phyloP scores from a whole-genome alignment of 2,888 invertebrate species.

The Patella depressa region DNA sequence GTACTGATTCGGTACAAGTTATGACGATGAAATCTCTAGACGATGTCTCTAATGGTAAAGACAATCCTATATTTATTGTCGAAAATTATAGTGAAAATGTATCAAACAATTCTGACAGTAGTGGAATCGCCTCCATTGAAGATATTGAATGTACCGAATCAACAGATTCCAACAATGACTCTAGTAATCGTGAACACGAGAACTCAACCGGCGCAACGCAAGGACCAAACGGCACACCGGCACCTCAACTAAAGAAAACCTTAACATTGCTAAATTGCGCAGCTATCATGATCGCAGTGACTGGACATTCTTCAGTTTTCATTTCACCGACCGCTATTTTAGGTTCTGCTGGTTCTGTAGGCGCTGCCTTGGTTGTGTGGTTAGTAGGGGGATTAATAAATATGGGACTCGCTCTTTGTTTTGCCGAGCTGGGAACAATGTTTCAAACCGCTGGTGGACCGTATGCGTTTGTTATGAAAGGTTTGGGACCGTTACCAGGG shows the following conservation, averaged over 20 bases:
- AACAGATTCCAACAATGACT: too few relatives aligned
- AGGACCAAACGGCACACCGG: background rate
- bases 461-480: constrained; percentile 77
- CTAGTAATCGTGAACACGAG: too few relatives aligned
- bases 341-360: constrained; percentile 87
- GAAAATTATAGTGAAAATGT: too few relatives aligned
- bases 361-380: constrained; percentile 95
- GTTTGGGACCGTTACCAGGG: constrained; percentile 73
- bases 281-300: constrained; percentile 59
- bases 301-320: constrained; percentile 79
- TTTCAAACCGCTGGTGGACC: constrained; percentile 86
- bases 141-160: background rate
- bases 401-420: constrained; percentile 76
- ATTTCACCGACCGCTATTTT: constrained; percentile 96
- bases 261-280: constrained; percentile 56
- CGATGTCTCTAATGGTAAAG: too few relatives aligned
- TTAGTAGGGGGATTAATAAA: constrained; percentile 89
- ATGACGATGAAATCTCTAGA: too few relatives aligned
- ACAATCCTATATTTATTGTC: too few relatives aligned
- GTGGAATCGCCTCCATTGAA: constrained; percentile 12
- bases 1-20: too few relatives aligned
- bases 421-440: constrained; percentile 85
- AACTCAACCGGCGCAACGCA: too few relatives aligned
- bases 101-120: background rate
- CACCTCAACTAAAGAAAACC: constrained; percentile 51